Base-by-base conservation (phyloP, 2,888 invertebrate genomes). In the Bellardia pandia region DNA sequence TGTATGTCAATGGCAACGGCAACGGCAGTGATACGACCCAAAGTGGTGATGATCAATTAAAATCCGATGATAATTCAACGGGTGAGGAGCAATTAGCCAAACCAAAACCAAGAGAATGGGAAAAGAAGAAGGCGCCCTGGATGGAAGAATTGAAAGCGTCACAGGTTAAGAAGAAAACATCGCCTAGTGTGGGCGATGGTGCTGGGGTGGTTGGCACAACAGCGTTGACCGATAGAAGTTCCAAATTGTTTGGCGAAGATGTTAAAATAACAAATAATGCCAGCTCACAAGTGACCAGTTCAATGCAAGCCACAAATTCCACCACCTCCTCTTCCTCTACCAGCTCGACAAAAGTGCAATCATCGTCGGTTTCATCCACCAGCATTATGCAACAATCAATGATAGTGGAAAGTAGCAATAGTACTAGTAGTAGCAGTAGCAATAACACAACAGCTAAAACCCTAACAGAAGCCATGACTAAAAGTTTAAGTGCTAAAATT, bases 101-200 rank as follows among this genome's bases (percentile, higher is more conserved):
- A 90, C 96, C 96, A 0, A 95, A 95, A 86, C 94, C 96, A 1
- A 94, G 96, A 14, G 96, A 96, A 90, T 96, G 96, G 96, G 96
- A 96, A 93, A 96, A 96, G 90, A 96, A 96, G 90, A 95, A 95
- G 90, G 96, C 96, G 68, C 97, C 97, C 0, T 97, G 97, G 97
- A 96, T 97, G 95, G 96, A 95, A 89, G 97, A 97, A 92, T 95
- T 97, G 89, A 97, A 97, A 91, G 94, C 96, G 88, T 97, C 96
- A 91, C 97, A 97, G 92, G 93, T 92, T 11, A 93, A 93, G 80
- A 93, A 93, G 86, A 94, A 93, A 90, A 89, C 91, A 23, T 92
- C 93, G 62, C 93, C 94, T 37, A 92, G 84, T 86, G 90, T 93
- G 8, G 93, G 93, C 74, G 78, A 85, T 56, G 53, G 62, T 30